Evolutionary conservation across 2,888 invertebrate species (phyloP).

Genomic region (Tineola bisselliella): DNA sequence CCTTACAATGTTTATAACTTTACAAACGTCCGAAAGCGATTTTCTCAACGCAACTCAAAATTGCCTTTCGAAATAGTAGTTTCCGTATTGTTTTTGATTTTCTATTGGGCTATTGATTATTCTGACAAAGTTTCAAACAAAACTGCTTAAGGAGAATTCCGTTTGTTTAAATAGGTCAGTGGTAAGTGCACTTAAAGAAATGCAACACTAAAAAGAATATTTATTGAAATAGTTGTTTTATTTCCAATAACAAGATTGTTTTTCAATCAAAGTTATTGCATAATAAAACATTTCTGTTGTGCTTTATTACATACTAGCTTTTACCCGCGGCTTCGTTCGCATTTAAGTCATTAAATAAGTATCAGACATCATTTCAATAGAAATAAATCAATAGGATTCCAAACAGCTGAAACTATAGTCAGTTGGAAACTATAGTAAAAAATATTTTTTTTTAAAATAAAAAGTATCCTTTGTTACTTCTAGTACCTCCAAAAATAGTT

Average conservation of each 20-base stretch:
- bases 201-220: not conserved
- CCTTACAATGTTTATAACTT: conserved; percentile 14
- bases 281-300: not conserved
- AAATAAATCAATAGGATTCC: too few relatives aligned
- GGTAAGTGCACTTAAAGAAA: not conserved
- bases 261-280: not conserved
- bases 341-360: too few relatives aligned
- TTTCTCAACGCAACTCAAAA: not conserved
- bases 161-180: not conserved
- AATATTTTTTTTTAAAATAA: too few relatives aligned
- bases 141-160: not conserved
- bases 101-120: not conserved
- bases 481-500: too few relatives aligned
- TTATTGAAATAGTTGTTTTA: not conserved
- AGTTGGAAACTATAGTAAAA: too few relatives aligned
- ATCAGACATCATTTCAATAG: too few relatives aligned
- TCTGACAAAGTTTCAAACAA: not conserved
- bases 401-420: too few relatives aligned
- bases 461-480: too few relatives aligned
- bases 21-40: not conserved
- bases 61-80: not conserved
- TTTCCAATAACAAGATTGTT: not conserved
- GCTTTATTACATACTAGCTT: too few relatives aligned
- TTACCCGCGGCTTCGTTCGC: too few relatives aligned
- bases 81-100: not conserved